Percentiles rank a stretch among this genome's conserved stretches.
These are phyloP conservation scores for Megamerina dolium DNA, from an alignment of 2,888 invertebrate genomes.

Conservation along the genomic window DNA sequence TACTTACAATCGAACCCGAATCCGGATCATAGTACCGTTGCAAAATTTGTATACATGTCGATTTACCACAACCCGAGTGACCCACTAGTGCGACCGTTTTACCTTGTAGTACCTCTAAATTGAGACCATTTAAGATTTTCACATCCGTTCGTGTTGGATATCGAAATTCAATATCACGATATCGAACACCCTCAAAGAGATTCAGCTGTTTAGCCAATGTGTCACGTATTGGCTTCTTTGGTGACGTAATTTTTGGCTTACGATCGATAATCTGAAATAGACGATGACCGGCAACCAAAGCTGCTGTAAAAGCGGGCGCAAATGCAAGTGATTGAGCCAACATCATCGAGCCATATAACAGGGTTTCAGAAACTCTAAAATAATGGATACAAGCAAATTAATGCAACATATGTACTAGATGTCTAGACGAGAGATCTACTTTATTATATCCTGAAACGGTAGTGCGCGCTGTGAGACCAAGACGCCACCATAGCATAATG, in stretches of 20 bases:
- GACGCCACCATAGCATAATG: constrained; percentile 67
- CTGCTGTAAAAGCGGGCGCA: constrained; percentile 72
- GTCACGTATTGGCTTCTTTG: constrained; percentile 39
- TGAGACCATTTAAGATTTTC: constrained; percentile 65
- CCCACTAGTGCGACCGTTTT: constrained; percentile 69
- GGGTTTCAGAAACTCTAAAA: constrained; percentile 64
- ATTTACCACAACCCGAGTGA: constrained; percentile 75
- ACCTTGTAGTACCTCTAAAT: constrained; percentile 62
- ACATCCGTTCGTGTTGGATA: constrained; percentile 77
- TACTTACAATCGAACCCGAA: constrained; percentile 56
- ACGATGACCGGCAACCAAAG: constrained; percentile 63
- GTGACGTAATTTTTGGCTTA: constrained; percentile 54
- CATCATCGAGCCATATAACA: constrained; percentile 77
- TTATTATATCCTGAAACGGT: constrained; percentile 64
- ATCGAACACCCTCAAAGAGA: constrained; percentile 49
- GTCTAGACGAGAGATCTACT: constrained; percentile 49
- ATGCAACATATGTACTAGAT: background rate
- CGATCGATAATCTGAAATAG: constrained; percentile 62
- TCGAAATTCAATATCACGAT: constrained; percentile 65
- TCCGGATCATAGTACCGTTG: constrained; percentile 76
- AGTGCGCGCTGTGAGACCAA: constrained; percentile 60
- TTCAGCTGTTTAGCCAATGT: constrained; percentile 38
- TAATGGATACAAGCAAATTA: background rate
- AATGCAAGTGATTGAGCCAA: constrained; percentile 72
- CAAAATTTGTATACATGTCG: constrained; percentile 72